Evolutionary conservation across 1,140 invertebrate genomes (phyloP), one percentile per base, ranked within the genome.

Genomic region (Habropoda laboriosa): DNA sequence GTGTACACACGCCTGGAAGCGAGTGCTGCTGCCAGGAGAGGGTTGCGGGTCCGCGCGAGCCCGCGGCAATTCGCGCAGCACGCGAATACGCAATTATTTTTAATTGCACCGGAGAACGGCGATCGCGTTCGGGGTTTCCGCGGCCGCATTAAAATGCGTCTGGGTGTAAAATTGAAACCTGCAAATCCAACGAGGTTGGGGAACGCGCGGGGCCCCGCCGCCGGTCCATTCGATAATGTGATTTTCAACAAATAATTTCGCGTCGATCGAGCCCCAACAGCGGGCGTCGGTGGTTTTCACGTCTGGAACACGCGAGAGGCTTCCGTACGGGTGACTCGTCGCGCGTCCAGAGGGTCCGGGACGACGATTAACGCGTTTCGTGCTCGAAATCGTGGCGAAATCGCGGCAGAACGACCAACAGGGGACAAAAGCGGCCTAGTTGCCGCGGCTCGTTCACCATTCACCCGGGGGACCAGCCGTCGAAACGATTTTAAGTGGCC

Each of bases 161-260:
- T 85, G 82, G 74, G 82, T 85, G 82, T 85, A 85, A 86, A 86
- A 86, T 86, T 85, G 83, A 85, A 86, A 82, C 53, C 84, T 73
- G 74, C 74, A 77, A 83, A 76, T 70, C 79, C 76, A 66, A 24
- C 51, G 70, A n/a, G 30, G 18, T 32, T 13, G 24, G 49, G 38
- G 38, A 13, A 24, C 42, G 32, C n/a, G 24, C 35, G 32, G 45
- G 60, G 16, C n/a, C 53, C 51, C 53, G 24, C 16, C 81, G 42
- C n/a, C 27, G 32, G 38, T 27, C 30, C 30, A 72, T 47, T 21
- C 78, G 83, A 77, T 85, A 85, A 85, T 84, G 55, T 73, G 78
- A 85, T 85, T 85, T 84, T 77, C 83, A 72, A 80, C 83, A 84
- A 85, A 84, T 85, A 80, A 85, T 84, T 84, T 85, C 73, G 60